Evolutionary conservation across 2,888 invertebrate species (phyloP), one percentile per base, ranked within the genome.

Genomic region (Copidosoma aretas): DNA sequence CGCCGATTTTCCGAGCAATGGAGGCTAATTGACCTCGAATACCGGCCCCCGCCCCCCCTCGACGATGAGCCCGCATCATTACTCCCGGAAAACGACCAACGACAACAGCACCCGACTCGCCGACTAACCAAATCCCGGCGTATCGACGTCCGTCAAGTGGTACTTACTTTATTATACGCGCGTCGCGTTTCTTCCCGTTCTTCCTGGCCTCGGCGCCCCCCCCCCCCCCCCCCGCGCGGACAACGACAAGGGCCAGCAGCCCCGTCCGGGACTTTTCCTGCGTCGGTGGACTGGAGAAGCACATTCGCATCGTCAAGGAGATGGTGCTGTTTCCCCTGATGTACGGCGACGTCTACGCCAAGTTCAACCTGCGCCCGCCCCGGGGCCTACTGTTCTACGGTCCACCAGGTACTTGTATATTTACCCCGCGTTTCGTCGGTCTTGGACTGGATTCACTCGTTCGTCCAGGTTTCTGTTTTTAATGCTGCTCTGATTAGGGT

Each of bases 351-450:
- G 87, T 96, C 43, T 96, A 95, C 81, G 87, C 90, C 67, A 90
- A 91, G 79, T 95, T 94, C 83, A 90, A 92, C 77, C 90, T 95
- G 2, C 87, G 91, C 64, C 94, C 95, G 1, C 95, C 96, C 0
- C 89, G 93, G 77, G 96, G 95, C 0, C 93, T 95, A 0, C 82
- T 96, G 1, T 95, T 96, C 84, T 93, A 95, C 81, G 95, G 95
- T 0, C 94, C 95, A 0, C 95, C 96, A 67, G 95, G 91, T 91
- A 82, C 80, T 10, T 51, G 17, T 12, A 17, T 10, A 10, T 51
- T 51, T n/a, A 12, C 17, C 51, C 51, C 19, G 10, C 14, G 41
- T 8, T 14, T 14, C 41, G 14, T 10, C 41, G 41, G 41, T 14
- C 41, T n/a, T n/a, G n/a, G n/a, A n/a, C n/a, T n/a, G n/a, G n/a